Conservation (phyloP, 2,888 invertebrate genomes). For the Eugnorisma glareosa region DNA sequence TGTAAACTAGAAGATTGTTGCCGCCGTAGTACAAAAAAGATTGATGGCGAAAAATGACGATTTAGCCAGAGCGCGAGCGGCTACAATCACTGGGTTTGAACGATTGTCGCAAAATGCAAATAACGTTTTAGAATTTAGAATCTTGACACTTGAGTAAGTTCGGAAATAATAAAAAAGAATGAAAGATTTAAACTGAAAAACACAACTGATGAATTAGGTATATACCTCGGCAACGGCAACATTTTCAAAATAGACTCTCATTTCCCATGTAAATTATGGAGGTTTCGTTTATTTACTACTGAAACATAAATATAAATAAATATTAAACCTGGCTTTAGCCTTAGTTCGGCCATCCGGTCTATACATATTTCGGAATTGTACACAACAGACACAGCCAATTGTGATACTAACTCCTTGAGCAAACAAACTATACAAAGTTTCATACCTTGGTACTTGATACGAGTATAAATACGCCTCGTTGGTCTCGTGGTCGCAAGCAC, state of each 20-base stretch:
- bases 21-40: background rate
- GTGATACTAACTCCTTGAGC: background rate
- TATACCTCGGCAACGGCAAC: background rate
- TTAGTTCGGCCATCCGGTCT: slow-evolving; percentile 25
- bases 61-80: background rate
- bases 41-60: background rate
- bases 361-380: slow-evolving; percentile 4
- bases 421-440: slow-evolving; percentile 8
- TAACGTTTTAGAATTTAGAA: background rate
- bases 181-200: background rate
- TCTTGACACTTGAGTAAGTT: background rate
- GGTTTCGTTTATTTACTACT: slow-evolving; percentile 15
- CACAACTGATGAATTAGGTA: background rate
- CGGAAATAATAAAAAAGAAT: background rate
- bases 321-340: slow-evolving; percentile 25
- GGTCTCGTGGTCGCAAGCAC: background rate
- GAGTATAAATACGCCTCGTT: background rate
- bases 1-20: no score
- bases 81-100: background rate
- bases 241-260: slow-evolving; percentile 23
- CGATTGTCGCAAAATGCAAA: background rate
- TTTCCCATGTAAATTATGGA: slow-evolving; percentile 19
- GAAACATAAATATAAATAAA: slow-evolving; percentile 26
- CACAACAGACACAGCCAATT: slow-evolving; percentile 13
- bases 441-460: background rate